Evolutionary conservation across 2,888 invertebrate species (phyloP).

Genomic region (Dicranocentrus wangi): DNA sequence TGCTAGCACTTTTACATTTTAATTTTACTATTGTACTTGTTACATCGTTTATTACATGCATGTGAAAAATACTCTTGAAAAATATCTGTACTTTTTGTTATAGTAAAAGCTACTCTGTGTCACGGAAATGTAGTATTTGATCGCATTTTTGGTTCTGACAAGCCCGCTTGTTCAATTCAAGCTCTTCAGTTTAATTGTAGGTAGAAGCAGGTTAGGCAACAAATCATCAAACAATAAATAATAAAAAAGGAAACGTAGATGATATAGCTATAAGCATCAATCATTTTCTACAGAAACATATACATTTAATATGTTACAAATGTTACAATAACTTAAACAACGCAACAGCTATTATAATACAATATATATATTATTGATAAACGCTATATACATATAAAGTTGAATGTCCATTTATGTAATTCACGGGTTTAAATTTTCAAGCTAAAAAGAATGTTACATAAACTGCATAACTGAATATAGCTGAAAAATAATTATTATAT

Average conservation of each 20-base stretch:
- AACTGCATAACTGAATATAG: neutral
- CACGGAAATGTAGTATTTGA: neutral
- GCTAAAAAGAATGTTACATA: constrained; percentile 3
- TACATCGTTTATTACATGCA: constrained; percentile 28
- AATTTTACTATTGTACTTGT: constrained; percentile 14
- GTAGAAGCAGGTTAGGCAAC: no score
- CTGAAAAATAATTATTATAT: no score
- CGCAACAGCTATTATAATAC: constrained; percentile 23
- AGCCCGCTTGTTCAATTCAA: no score
- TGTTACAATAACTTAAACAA: constrained; percentile 32
- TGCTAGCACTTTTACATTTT: constrained; percentile 5
- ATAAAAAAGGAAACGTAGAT: neutral
- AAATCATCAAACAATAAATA: no score
- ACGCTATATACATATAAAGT: neutral
- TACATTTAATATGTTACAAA: constrained; percentile 4
- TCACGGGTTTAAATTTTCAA: constrained; percentile 19
- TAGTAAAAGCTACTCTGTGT: constrained; percentile 3
- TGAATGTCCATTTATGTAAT: neutral
- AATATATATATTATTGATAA: neutral
- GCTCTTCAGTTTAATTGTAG: no score
- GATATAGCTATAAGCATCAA: constrained; percentile 13
- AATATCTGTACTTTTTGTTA: neutral
- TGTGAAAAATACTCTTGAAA: constrained; percentile 42
- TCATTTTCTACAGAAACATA: constrained; percentile 41
- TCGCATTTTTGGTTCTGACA: neutral